These are phyloP conservation scores for Opisthograptis luteolata DNA, from an alignment of 2,888 invertebrate genomes.

Conservation along the genomic window DNA sequence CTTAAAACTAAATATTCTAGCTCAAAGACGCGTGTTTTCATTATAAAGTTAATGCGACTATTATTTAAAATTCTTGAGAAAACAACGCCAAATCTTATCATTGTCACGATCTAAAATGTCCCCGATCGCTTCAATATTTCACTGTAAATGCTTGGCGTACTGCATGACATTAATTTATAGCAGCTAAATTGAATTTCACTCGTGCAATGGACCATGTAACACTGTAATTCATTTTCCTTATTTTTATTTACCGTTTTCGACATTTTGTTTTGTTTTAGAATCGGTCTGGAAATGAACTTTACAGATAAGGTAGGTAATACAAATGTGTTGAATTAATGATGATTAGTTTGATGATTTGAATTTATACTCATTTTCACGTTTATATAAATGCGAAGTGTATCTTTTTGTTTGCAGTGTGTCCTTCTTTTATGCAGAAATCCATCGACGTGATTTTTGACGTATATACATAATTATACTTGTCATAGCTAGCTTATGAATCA, in stretches of 20 bases:
- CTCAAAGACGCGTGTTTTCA: too few relatives aligned
- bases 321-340: too few relatives aligned
- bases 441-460: too few relatives aligned
- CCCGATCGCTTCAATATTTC: slow-evolving; percentile 48
- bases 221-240: slow-evolving; percentile 38
- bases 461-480: too few relatives aligned
- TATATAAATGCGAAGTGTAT: too few relatives aligned
- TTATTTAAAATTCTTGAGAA: background rate
- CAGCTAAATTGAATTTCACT: slow-evolving; percentile 58
- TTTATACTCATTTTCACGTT: too few relatives aligned
- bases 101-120: slow-evolving; percentile 45
- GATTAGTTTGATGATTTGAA: too few relatives aligned
- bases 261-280: slow-evolving; percentile 7
- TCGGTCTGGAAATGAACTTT: background rate
- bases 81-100: slow-evolving; percentile 37
- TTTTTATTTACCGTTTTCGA: slow-evolving; percentile 39
- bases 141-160: slow-evolving; percentile 52
- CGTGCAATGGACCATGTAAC: slow-evolving; percentile 48
- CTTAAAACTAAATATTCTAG: too few relatives aligned
- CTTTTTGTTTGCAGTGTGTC: too few relatives aligned
- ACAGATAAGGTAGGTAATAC: too few relatives aligned
- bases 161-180: slow-evolving; percentile 52
- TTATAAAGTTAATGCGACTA: background rate
- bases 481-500: too few relatives aligned
- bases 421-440: too few relatives aligned